Conservation (phyloP, 2,888 invertebrate genomes). For the Julus scanicus region DNA sequence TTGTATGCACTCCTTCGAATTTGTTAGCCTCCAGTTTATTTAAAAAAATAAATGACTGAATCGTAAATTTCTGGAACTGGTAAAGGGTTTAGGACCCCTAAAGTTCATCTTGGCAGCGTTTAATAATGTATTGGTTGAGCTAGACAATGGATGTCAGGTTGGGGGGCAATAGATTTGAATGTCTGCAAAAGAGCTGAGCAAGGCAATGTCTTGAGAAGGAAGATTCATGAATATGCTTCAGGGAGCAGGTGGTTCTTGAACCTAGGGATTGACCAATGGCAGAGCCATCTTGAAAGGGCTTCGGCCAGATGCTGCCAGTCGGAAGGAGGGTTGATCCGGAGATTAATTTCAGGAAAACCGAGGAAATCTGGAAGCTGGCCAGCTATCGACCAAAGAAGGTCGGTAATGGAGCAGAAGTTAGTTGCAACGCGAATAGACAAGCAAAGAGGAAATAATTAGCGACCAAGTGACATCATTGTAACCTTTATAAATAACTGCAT, state of each 20-base stretch:
- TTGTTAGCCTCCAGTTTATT: too few species aligned
- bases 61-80: too few species aligned
- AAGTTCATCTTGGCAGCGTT: too few species aligned
- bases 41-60: too few species aligned
- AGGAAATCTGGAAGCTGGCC: background rate
- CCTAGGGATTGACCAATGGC: background rate
- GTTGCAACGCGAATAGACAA: background rate
- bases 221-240: background rate
- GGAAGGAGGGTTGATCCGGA: background rate
- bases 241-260: slow-evolving; percentile 26
- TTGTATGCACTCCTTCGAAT: too few species aligned
- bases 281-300: background rate
- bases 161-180: background rate
- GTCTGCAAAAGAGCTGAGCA: background rate
- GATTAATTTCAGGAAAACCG: background rate
- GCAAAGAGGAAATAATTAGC: background rate
- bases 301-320: slow-evolving; percentile 33
- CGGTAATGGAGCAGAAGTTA: background rate
- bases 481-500: slow-evolving; percentile 5
- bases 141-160: background rate
- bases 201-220: background rate
- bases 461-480: background rate
- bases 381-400: background rate
- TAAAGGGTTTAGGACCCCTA: too few species aligned
- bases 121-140: slow-evolving; percentile 14